These are phyloP conservation scores for Macaca fascicularis DNA, from an alignment of 2,113 vertebrate species.

Conservation along the genomic window DNA sequence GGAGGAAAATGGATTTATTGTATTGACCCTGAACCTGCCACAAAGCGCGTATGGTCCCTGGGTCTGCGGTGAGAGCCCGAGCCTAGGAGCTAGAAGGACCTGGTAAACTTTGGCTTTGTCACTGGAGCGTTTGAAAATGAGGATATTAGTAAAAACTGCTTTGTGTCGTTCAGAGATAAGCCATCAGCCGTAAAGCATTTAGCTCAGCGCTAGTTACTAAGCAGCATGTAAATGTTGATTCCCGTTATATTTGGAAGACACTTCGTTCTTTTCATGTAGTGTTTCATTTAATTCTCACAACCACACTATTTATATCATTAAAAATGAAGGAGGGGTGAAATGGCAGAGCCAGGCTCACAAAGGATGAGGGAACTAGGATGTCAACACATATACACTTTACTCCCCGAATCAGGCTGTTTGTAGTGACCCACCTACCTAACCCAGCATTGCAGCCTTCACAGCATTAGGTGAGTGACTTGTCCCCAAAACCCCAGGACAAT, in stretches of 20 bases:
- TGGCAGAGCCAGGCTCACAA: background rate
- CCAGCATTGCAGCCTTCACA: background rate
- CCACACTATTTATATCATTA: background rate
- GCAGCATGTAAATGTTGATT: background rate
- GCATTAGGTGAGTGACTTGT: background rate
- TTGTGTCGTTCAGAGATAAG: background rate
- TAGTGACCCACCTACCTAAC: background rate
- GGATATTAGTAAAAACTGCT: background rate
- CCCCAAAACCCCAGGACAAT: background rate
- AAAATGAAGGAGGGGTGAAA: background rate
- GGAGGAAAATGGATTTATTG: too few species aligned
- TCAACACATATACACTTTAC: background rate
- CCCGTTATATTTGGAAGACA: background rate
- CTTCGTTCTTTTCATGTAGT: background rate
- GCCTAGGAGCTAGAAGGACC: background rate
- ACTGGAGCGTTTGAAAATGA: background rate
- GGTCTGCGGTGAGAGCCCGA: background rate
- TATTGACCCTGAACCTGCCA: too few species aligned
- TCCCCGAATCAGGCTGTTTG: background rate
- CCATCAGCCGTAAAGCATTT: background rate
- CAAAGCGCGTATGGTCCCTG: accelerated
- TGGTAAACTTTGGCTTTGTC: background rate
- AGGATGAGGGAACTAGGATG: background rate
- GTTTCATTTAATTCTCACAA: background rate
- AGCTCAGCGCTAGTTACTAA: background rate